Percentiles rank a stretch among this genome's conserved stretches.
These are phyloP conservation scores for Hecatera dysodea DNA, from an alignment of 2,888 invertebrate species.

Conservation along the genomic window DNA sequence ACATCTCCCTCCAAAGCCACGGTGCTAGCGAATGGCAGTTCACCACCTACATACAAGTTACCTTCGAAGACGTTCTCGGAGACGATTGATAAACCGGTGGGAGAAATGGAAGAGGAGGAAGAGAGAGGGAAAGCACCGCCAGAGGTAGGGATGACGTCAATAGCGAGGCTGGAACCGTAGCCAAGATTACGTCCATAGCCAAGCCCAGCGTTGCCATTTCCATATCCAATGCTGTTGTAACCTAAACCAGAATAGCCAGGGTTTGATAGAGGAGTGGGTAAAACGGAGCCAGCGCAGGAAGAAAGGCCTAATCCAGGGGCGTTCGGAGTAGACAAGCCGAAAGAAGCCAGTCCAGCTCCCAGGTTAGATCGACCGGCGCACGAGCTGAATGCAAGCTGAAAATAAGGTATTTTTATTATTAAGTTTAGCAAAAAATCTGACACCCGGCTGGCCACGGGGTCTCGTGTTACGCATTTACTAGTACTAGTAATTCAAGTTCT, in stretches of 20 bases:
- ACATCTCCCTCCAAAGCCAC: constrained; percentile 46
- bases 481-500: no score
- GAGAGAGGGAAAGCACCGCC: constrained; percentile 48
- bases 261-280: background rate
- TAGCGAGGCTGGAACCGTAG: constrained; percentile 4
- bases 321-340: background rate
- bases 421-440: no score
- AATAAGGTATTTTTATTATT: background rate
- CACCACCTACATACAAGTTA: constrained; percentile 43
- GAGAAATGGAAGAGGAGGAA: constrained; percentile 43
- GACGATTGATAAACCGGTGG: constrained; percentile 51
- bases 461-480: no score
- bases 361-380: constrained; percentile 20
- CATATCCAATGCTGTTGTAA: constrained; percentile 17
- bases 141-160: constrained; percentile 50
- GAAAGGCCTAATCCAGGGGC: background rate
- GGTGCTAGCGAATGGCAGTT: constrained; percentile 50
- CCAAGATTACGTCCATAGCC: constrained; percentile 22
- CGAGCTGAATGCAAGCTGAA: constrained; percentile 38
- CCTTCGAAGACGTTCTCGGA: constrained; percentile 63
- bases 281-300: background rate
- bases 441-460: no score
- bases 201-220: constrained; percentile 11
- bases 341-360: constrained; percentile 22
- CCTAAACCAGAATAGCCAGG: constrained; percentile 3